These are phyloP conservation scores for Alexandromys fortis DNA, from an alignment of 2,113 vertebrate genomes.

Conservation along the genomic window DNA sequence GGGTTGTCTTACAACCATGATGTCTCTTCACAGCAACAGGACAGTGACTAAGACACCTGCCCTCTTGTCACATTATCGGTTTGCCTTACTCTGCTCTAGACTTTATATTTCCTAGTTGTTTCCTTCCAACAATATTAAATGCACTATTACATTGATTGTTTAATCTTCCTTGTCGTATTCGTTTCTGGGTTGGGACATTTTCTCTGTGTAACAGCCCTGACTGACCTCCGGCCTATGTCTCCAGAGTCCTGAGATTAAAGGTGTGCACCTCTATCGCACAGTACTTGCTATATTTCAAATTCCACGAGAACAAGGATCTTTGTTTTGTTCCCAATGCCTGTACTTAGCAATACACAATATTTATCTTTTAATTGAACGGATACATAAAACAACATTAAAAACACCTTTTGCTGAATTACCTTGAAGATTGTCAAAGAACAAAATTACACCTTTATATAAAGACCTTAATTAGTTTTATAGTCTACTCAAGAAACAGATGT, in stretches of 20 bases:
- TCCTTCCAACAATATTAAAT: background rate
- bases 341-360: background rate
- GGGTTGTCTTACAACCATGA: background rate
- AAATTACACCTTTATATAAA: background rate
- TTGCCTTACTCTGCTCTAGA: background rate
- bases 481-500: background rate
- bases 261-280: too few relatives aligned
- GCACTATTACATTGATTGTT: background rate
- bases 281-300: background rate
- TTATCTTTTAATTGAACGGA: background rate
- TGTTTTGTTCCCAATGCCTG: conserved; percentile 1
- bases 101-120: conserved; percentile 54
- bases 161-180: background rate
- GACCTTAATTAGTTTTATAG: background rate
- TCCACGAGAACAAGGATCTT: background rate
- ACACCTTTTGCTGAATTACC: background rate
- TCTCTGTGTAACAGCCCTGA: background rate
- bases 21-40: background rate
- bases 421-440: background rate
- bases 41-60: background rate
- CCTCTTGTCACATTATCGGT: background rate
- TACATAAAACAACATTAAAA: background rate
- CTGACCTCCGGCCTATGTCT: background rate
- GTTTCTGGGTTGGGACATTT: background rate
- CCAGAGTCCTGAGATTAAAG: background rate